Evolutionary conservation across 1,140 invertebrate species (phyloP).

Genomic region (Drosophila cardini): DNA sequence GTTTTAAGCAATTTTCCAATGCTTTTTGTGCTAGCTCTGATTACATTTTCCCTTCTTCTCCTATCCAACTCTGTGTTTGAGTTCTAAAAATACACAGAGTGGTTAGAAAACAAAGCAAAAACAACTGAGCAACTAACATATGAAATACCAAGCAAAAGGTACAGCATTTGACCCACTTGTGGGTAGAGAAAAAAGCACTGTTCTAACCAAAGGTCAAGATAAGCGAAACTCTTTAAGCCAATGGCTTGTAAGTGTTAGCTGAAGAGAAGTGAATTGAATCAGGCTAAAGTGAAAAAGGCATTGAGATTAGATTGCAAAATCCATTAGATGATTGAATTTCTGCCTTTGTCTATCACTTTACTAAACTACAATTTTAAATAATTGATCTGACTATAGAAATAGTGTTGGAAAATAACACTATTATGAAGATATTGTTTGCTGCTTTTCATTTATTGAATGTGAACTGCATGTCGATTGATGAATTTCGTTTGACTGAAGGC

Average conservation of each 20-base stretch:
- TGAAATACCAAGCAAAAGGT: conserved; percentile 29
- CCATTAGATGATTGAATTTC: too few species aligned
- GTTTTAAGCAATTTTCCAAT: conserved; percentile 37
- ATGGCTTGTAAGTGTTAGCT: conserved; percentile 10
- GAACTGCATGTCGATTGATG: not conserved
- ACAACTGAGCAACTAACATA: not conserved
- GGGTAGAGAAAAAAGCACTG: not conserved
- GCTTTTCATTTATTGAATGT: not conserved
- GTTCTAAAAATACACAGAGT: conserved; percentile 52
- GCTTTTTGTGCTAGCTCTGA: conserved; percentile 51
- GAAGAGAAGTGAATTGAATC: too few species aligned
- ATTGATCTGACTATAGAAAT: too few species aligned
- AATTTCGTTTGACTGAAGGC: not conserved
- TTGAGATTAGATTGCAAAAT: too few species aligned
- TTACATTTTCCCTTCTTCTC: conserved; percentile 20
- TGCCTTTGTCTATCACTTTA: too few species aligned
- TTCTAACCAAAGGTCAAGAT: conserved; percentile 20
- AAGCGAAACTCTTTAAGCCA: conserved; percentile 28
- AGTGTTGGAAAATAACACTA: too few species aligned
- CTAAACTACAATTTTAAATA: too few species aligned
- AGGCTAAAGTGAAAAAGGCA: not conserved
- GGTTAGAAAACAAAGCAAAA: conserved; percentile 9
- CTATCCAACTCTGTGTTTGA: conserved; percentile 4
- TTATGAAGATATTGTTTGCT: too few species aligned
- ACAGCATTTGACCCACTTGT: not conserved